Base-by-base conservation (phyloP, 2,113 vertebrate species). In the Accipiter cooperii region DNA sequence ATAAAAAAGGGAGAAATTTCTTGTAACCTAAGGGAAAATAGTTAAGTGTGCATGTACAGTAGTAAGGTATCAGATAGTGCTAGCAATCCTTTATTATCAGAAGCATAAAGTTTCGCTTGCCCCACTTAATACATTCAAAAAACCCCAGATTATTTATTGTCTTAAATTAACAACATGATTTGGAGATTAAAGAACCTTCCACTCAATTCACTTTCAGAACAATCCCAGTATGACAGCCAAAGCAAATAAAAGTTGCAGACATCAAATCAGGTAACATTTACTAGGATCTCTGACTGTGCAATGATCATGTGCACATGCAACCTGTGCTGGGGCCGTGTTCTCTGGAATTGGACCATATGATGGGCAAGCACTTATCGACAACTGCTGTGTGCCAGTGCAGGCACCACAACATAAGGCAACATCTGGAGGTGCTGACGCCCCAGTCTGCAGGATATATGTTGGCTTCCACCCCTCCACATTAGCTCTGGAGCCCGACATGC, bases 321-420 rank as follows among this genome's bases (percentile, higher is more conserved):
- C 49, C 38, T 20, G 13, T 31, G 22, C 63, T 47, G 58, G 58
- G 21, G 54, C 47, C 75, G 11, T 8, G 29, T 28, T 44, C 36
- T 28, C 46, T 49, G 36, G 17, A 74, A 40, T 15, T 18, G 51
- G 5, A 12, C 18, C 0, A 0, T 8, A 17, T 0, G 34, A 61
- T 34, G 87, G 47, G 11, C 76, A 65, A 84, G 40, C 29, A 47
- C 20, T 57, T 17, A 17, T 0, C 5, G 1, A 33, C 12, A n/a
- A 3, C 65, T 54, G 51, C 74, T 46, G 31, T 7, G 25, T 15
- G 15, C n/a, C 13, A 42, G 57, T 12, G 47, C 61, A 76, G 36
- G 47, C 40, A 54, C 16, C 36, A 49, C 24, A 52, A 63, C 34
- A 7, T 5, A 5, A 40, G 21, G 17, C 10, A 57, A 36, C 28